A percentile compares a stretch with the other conserved stretches of the same genome.
These are phyloP conservation scores for pig (Sus scrofa) DNA, from an alignment of 2,113 vertebrate species.

Conservation along the genomic window T2T-Sscrofa CM000830.6:34193501-34194000, in stretches of 20 bases:
- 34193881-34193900: background rate
- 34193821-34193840: constrained; percentile 42
- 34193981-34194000: background rate
- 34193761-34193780: constrained; percentile 55
- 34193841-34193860: background rate
- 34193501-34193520: constrained; percentile 31
- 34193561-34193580: background rate
- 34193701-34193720: constrained; percentile 7
- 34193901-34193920: background rate
- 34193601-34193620: constrained; percentile 32
- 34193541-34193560: background rate
- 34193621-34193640: constrained; percentile 32
- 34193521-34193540: background rate
- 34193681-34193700: constrained; percentile 36
- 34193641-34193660: constrained; percentile 51
- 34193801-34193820: constrained; percentile 39
- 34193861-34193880: constrained; percentile 25
- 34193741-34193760: constrained; percentile 55
- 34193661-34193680: constrained; percentile 35
- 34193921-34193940: background rate
- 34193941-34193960: background rate
- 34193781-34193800: constrained; percentile 38
- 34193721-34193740: constrained; percentile 57
- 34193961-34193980: constrained; percentile 19
- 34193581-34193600: constrained; percentile 36